These are phyloP conservation scores for Alcis repandata DNA, from an alignment of 2,888 invertebrate genomes.

Conservation along the genomic window DNA sequence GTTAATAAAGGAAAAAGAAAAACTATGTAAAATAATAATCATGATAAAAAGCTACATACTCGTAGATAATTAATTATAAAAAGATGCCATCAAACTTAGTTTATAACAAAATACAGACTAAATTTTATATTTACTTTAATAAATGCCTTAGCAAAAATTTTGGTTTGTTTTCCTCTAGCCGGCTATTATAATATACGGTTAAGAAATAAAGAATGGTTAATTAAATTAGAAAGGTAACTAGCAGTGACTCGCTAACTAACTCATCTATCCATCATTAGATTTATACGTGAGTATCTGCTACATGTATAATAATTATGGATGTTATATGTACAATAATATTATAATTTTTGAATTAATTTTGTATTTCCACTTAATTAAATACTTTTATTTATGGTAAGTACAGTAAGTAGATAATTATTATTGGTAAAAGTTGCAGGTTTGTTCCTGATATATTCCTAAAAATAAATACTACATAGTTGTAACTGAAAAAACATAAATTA, in stretches of 20 bases:
- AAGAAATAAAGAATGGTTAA: constrained; percentile 19
- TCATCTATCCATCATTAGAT: constrained; percentile 2
- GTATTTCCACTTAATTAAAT: background rate
- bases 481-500: background rate
- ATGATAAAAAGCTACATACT: background rate
- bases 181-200: constrained; percentile 10
- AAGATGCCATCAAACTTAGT: background rate
- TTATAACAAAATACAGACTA: no score
- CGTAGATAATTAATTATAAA: background rate
- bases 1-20: no score
- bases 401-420: background rate
- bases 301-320: no score
- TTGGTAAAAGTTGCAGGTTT: background rate
- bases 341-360: no score
- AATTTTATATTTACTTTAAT: background rate
- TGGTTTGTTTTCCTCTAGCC: constrained; percentile 7
- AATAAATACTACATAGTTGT: background rate
- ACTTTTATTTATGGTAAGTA: background rate
- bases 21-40: background rate
- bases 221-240: constrained; percentile 21
- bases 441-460: background rate
- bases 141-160: constrained; percentile 12
- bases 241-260: constrained; percentile 11
- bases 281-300: no score
- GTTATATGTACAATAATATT: background rate